Conservation (phyloP, 2,113 vertebrate species). For the Diadophis punctatus region DNA sequence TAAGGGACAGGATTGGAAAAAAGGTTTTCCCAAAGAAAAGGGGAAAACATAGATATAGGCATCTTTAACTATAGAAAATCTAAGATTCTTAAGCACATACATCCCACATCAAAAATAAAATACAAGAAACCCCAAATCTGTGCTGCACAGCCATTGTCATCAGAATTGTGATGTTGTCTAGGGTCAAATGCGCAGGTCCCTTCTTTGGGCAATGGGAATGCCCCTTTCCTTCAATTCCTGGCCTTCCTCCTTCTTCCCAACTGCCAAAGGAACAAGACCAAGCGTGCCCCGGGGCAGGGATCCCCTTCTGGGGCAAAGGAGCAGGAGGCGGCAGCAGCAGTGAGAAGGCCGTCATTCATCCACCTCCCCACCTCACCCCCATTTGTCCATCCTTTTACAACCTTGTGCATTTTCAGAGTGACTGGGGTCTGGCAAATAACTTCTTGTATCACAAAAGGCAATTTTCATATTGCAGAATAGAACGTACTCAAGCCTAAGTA, state of each 20-base stretch:
- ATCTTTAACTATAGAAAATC: neutral
- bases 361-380: accelerated
- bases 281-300: neutral
- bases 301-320: no score
- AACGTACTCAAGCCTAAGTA: constrained; percentile 49
- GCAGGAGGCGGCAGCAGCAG: neutral
- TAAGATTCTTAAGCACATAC: neutral
- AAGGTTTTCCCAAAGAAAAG: neutral
- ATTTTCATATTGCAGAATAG: neutral
- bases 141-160: neutral
- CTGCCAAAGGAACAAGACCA: neutral
- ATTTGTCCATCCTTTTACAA: neutral
- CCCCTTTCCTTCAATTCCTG: neutral
- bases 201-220: neutral
- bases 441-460: neutral
- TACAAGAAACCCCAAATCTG: neutral
- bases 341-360: neutral
- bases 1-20: neutral
- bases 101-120: neutral
- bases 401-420: neutral
- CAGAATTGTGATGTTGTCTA: neutral
- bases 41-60: neutral
- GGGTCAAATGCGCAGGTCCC: neutral
- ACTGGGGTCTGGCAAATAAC: neutral
- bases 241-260: accelerated